Evolutionary conservation across 2,113 vertebrate species (phyloP).

Genomic region (Poicephalus meyeri): DNA sequence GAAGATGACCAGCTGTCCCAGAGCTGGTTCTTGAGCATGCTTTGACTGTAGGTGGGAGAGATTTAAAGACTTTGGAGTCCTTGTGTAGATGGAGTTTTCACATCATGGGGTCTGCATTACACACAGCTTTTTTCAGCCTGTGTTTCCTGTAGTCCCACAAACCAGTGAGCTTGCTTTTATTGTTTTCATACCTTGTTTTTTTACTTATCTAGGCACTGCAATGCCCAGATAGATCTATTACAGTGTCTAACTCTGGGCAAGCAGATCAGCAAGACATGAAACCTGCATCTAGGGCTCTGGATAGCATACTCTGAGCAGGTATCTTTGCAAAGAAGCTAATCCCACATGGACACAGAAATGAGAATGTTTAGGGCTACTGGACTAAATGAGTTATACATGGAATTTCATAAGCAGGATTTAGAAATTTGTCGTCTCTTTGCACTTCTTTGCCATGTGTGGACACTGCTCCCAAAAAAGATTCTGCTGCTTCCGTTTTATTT

Average conservation of each 20-base stretch:
- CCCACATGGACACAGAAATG: not conserved
- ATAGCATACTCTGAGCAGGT: fast-evolving
- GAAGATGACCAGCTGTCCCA: not conserved
- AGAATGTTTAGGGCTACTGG: not conserved
- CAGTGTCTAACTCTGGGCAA: not conserved
- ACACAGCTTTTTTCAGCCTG: not conserved
- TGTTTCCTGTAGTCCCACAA: not conserved
- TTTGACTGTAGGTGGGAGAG: not conserved
- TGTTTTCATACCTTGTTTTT: not conserved
- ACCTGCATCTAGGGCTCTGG: not conserved
- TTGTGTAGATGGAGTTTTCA: not conserved
- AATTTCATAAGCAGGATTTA: not conserved
- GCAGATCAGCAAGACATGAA: not conserved
- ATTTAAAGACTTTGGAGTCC: not conserved
- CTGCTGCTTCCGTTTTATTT: not conserved
- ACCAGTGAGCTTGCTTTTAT: not conserved
- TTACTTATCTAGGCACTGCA: not conserved
- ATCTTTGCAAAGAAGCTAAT: not conserved
- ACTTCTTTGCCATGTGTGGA: not conserved
- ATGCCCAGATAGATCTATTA: not conserved
- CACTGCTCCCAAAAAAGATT: not conserved
- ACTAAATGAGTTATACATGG: not conserved
- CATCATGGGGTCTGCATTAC: not conserved
- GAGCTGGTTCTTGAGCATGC: not conserved
- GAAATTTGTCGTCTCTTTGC: not conserved